These are phyloP conservation scores for Paradisaea rubra DNA, from an alignment of 2,113 vertebrate genomes.

Conservation along the genomic window DNA sequence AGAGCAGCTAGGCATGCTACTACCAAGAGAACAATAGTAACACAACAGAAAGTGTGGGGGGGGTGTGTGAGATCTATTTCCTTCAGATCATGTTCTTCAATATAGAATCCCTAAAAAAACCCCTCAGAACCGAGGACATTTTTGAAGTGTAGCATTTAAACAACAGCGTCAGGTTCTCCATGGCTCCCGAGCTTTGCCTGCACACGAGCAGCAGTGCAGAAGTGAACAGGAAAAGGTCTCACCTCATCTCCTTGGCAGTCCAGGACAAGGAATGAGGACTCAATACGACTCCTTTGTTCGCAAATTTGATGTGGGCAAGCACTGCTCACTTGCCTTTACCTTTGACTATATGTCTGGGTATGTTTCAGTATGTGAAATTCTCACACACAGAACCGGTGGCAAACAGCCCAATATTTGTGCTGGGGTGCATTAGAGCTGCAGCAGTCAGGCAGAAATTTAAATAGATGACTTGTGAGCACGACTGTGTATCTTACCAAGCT, in stretches of 20 bases:
- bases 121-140: background rate
- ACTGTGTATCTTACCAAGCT: background rate
- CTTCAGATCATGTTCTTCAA: background rate
- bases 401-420: background rate
- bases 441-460: background rate
- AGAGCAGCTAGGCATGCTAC: background rate
- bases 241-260: background rate
- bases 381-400: background rate
- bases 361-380: background rate
- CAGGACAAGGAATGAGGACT: background rate
- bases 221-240: background rate
- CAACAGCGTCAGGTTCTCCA: background rate
- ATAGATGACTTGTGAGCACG: background rate
- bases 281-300: background rate
- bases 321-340: background rate
- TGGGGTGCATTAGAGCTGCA: background rate
- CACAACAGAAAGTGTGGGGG: background rate
- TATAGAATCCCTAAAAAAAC: background rate
- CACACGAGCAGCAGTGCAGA: rapidly evolving
- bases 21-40: background rate
- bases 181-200: background rate
- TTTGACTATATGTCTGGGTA: background rate
- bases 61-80: background rate
- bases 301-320: background rate
- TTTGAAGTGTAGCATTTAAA: background rate